Evolutionary conservation across 2,797 vertebrate species (phyloP).

Genomic region (Garrulus glandarius): DNA sequence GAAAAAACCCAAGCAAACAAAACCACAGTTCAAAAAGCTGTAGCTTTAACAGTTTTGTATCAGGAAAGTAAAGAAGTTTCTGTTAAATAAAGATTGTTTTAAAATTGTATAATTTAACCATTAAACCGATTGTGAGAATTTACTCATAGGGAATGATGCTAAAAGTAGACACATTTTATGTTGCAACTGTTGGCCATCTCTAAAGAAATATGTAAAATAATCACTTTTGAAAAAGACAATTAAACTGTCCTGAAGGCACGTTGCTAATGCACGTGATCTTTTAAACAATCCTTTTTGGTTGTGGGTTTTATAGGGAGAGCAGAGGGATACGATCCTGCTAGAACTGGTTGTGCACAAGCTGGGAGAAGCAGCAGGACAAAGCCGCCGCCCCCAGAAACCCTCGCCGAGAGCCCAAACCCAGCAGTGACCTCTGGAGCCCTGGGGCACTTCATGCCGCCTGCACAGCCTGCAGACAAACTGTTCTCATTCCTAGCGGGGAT

Average conservation of each 20-base stretch:
- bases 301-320: background rate
- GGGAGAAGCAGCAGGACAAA: background rate
- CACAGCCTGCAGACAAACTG: background rate
- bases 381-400: background rate
- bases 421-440: conserved; percentile 12
- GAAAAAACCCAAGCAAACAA: background rate
- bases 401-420: background rate
- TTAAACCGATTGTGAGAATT: background rate
- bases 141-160: background rate
- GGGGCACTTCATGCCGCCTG: background rate
- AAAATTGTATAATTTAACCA: background rate
- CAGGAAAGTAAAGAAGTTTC: background rate
- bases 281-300: background rate
- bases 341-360: background rate
- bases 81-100: background rate
- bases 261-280: background rate
- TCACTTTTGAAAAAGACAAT: background rate
- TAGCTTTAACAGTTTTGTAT: background rate
- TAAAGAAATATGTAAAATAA: background rate
- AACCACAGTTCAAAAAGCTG: background rate
- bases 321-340: background rate
- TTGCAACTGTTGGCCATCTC: background rate
- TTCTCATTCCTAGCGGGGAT: background rate
- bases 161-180: background rate
- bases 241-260: background rate